Conservation (phyloP, 2,797 vertebrate genomes). For the Heteromormyrus szaboi region DNA sequence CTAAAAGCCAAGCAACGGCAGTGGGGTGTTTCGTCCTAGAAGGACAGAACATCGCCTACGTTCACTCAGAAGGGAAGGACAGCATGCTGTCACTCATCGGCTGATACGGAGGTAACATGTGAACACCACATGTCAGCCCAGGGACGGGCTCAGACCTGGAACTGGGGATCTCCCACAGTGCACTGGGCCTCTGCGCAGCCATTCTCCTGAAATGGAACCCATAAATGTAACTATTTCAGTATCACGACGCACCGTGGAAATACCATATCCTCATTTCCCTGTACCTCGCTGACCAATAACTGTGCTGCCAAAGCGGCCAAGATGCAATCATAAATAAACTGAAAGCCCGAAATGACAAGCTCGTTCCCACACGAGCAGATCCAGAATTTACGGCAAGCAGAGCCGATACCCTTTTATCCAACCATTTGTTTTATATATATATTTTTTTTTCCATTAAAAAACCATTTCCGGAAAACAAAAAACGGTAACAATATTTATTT, state of each 20-base stretch:
- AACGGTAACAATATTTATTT: not conserved
- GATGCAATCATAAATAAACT: not conserved
- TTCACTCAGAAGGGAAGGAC: not conserved
- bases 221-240: not conserved
- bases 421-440: not conserved
- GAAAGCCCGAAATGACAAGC: not conserved
- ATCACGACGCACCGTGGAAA: not conserved
- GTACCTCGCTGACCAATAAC: not conserved
- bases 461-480: not conserved
- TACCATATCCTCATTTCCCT: not conserved
- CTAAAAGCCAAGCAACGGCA: not conserved
- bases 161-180: not conserved
- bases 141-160: not conserved
- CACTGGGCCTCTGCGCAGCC: not conserved
- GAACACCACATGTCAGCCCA: not conserved
- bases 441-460: not conserved
- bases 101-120: not conserved
- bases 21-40: not conserved
- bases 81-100: not conserved
- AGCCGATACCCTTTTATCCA: not conserved
- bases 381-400: not conserved
- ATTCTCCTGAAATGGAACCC: not conserved
- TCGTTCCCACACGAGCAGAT: not conserved
- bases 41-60: not conserved
- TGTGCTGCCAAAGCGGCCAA: not conserved